phyloP scores from a whole-genome alignment of 2,797 vertebrate genomes.

The Podargus strigoides region DNA sequence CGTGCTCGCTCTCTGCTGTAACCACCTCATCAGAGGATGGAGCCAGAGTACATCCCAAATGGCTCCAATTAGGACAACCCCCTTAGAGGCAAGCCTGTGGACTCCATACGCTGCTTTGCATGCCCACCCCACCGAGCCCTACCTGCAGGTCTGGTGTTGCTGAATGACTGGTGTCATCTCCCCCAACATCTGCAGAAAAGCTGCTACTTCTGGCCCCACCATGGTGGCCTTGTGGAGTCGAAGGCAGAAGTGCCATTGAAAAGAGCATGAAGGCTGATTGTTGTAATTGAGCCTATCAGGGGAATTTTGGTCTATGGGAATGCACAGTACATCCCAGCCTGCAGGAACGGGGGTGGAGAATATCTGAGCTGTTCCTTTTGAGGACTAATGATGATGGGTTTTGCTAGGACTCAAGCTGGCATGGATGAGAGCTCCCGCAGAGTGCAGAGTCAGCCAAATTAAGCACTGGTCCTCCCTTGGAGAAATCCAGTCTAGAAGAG shows the following conservation, averaged over 20 bases:
- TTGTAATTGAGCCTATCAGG: conserved; percentile 46
- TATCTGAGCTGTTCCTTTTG: conserved; percentile 1
- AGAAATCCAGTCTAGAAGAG: conserved; percentile 54
- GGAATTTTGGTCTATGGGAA: conserved; percentile 35
- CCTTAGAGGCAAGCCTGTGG: background rate
- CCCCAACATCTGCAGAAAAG: background rate
- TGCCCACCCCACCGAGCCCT: background rate
- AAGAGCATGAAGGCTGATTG: conserved; percentile 23
- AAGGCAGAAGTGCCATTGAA: background rate
- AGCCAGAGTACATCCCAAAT: background rate
- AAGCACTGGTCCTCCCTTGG: conserved; percentile 20
- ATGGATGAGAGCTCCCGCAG: conserved; percentile 50
- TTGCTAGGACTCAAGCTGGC: conserved; percentile 47
- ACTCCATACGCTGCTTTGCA: fast-evolving
- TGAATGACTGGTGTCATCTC: fast-evolving
- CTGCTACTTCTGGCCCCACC: background rate
- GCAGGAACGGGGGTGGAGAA: conserved; percentile 28
- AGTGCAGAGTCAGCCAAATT: conserved; percentile 43
- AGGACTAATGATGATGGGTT: conserved; percentile 60
- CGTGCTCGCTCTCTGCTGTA: fast-evolving
- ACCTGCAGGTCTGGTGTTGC: background rate
- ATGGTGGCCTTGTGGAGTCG: fast-evolving
- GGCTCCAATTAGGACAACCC: background rate
- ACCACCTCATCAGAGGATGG: fast-evolving
- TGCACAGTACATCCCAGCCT: background rate